phyloP scores from a whole-genome alignment of 2,113 vertebrate genomes.

The Sialia sialis region DNA sequence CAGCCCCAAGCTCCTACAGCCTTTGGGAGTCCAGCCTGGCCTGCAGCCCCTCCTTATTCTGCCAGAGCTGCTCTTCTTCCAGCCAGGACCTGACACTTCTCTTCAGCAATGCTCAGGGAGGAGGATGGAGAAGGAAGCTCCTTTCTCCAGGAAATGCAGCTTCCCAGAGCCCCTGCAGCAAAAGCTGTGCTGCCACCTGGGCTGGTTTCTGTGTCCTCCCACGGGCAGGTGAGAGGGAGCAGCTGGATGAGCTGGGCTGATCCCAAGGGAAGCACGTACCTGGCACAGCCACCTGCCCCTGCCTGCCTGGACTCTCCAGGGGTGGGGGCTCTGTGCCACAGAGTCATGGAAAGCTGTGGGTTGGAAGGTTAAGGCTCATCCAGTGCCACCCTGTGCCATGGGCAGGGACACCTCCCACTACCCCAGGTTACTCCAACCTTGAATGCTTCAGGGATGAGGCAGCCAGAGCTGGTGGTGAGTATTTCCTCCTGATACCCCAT shows the following conservation, averaged over 20 bases:
- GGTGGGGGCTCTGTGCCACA: not conserved
- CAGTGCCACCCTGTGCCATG: not conserved
- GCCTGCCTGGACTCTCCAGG: fast-evolving
- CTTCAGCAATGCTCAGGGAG: not conserved
- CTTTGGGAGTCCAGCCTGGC: not conserved
- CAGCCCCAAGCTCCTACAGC: not conserved
- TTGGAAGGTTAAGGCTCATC: not conserved
- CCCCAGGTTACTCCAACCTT: not conserved
- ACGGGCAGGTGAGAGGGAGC: not conserved
- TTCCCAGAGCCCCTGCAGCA: not conserved
- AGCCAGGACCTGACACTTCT: not conserved
- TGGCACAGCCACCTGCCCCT: fast-evolving
- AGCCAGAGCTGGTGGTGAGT: not conserved
- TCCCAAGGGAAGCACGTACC: not conserved
- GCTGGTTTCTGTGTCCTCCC: not conserved
- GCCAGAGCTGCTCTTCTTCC: not conserved
- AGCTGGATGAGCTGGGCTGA: not conserved
- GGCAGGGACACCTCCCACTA: not conserved
- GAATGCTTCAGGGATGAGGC: not conserved
- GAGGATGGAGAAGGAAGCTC: not conserved
- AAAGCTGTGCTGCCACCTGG: not conserved
- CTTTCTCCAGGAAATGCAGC: not conserved
- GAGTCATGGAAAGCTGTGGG: not conserved
- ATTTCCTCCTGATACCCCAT: not conserved
- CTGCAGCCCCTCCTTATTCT: fast-evolving